Evolutionary conservation across 2,797 vertebrate species (phyloP), one percentile per base, ranked within the genome.

Genomic region (Bradypus variegatus): DNA sequence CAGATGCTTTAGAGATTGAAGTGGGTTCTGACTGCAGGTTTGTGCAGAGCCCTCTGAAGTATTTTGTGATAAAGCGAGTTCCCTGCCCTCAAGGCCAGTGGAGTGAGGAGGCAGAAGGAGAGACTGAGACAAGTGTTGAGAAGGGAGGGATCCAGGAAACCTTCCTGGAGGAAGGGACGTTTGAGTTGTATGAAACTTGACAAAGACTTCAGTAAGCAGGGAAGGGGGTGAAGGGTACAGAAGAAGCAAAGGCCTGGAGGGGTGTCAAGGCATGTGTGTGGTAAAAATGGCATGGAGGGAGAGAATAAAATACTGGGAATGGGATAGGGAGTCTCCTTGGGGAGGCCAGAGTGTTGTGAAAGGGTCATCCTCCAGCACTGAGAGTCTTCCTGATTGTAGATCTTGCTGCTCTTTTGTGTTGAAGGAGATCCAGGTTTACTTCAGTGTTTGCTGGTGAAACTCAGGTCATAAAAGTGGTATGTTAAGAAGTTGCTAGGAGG

Each of bases 111-210:
- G 48, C 77, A 55, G 21, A 83, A 50, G 33, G 83, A 90, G 86
- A 84, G 64, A 82, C 65, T 73, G 69, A 53, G 64, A 73, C 48
- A 86, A 50, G 64, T 76, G 15, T 55, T 69, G 69, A 88, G 41
- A 53, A 82, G 21, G 50, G 55, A 75, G 85, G 27, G 62, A 75
- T 77, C 82, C 31, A 65, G 88, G 45, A 87, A 87, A 64, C 12
- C 88, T 89, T 93, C 89, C 11, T 60, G n/a, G 70, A 77, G 72
- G 36, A 92, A 78, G 81, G 91, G 41, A 79, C n/a, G 25, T 85
- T 65, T 69, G 81, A 90, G 72, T 76, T 76, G 60, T 45, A 62
- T 67, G 50, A 65, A 80, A 62, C 36, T 87, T 53, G 69, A 76
- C 45, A 73, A 41, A 65, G 75, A 70, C 65, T 90, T 86, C 73